Evolutionary conservation across 2,888 invertebrate genomes (phyloP), one percentile per base, ranked within the genome.

Genomic region (Agriopis marginaria): DNA sequence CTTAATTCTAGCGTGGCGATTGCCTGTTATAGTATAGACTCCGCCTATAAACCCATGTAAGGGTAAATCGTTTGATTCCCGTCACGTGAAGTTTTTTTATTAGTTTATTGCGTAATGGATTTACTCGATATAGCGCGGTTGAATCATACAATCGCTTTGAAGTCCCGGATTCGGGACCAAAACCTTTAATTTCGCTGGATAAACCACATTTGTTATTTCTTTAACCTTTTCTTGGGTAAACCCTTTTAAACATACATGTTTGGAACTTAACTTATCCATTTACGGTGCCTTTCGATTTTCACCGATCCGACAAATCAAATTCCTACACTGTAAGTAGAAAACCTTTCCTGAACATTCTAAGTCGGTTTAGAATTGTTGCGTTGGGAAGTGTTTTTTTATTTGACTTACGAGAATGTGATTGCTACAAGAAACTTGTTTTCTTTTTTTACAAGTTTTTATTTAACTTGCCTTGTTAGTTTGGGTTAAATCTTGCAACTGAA

Each of bases 101-200:
- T 80, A 80, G 77, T 78, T 79, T 77, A 74, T 72, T 78, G 72
- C 75, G 76, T 83, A 85, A 82, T 82, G 77, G 82, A 82, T 82
- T 82, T 79, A 74, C 78, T 75, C 76, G 73, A 78, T 82, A 83
- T 82, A 80, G 71, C 75, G 73, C 80, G 78, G 79, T 84, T 83
- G 78, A 82, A 83, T 83, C 78, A 79, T 79, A 74, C 79, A 82
- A 82, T 81, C 77, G 77, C 83, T 86, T 87, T 86, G 85, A 86
- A 82, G 83, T 75, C 72, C 70, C 63, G 45, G 32, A 8, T 58
- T 45, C 12, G 62, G 42, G 53, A 23, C 53, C 32, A 69, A 77
- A 74, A 75, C 75, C 70, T 73, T 80, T 79, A 82, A 81, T 84
- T 84, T 78, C 73, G 70, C 70, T 76, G 79, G 84, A 85, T 84